Conservation (phyloP, 2,888 invertebrate species). For the Brachylomia viminalis region DNA sequence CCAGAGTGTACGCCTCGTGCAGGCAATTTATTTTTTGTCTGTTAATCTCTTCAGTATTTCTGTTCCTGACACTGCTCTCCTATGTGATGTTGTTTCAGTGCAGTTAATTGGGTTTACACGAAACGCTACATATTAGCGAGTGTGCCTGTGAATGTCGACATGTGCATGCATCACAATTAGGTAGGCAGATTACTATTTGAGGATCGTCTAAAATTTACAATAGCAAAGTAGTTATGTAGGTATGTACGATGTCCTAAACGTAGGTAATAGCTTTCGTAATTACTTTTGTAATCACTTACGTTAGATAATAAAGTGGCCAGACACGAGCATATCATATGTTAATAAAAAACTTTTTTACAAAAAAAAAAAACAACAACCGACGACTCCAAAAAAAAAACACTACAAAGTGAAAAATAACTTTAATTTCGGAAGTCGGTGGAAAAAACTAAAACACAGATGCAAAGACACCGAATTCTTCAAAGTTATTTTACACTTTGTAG, state of each 20-base stretch:
- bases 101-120: not conserved
- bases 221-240: not conserved
- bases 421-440: no score
- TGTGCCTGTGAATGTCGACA: constrained; percentile 2
- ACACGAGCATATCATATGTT: not conserved
- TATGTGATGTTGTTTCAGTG: not conserved
- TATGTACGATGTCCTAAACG: not conserved
- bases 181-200: not conserved
- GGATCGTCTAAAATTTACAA: not conserved
- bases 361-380: no score
- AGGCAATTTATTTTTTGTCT: not conserved
- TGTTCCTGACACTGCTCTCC: not conserved
- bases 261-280: not conserved
- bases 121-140: constrained; percentile 2
- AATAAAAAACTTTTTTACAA: no score
- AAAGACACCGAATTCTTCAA: no score
- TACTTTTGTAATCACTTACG: constrained; percentile 9
- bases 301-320: not conserved
- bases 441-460: no score
- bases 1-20: not conserved
- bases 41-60: not conserved
- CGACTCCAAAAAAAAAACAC: no score
- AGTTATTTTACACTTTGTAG: no score
- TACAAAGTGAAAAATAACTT: no score
- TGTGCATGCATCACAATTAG: constrained; percentile 9